Base-by-base conservation (phyloP, 2,113 vertebrate genomes). In the Saccopteryx bilineata region DNA sequence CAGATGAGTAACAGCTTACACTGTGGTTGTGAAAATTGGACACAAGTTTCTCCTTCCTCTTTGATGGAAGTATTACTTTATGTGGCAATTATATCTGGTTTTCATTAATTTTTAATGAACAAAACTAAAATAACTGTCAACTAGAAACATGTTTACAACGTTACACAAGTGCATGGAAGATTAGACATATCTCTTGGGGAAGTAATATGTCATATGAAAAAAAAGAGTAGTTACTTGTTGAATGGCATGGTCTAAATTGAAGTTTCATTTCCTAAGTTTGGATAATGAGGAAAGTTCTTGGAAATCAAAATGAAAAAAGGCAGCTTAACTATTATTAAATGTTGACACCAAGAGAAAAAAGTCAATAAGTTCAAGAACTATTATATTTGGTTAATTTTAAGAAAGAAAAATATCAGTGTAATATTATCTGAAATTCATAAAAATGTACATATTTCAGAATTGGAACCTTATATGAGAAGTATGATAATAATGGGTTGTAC, bases 201-300 rank as follows among this genome's bases (percentile, higher is more conserved):
- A n/a, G 48, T 60, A 13, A 0, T 10, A 14, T 23, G 54, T 18
- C 13, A 5, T 23, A 3, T 7, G 63, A 89, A 28, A 89, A 18
- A 33, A 65, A 74, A 79, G 50, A 92, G 24, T 52, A 17, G 9
- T 31, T 75, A 28, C n/a, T 78, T 63, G 28, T 66, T 28, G 2
- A 75, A 15, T 18, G 24, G 28, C n/a, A 46, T 39, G 48, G n/a
- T 84, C 87, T 88, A 60, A 68, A 91, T 87, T 94, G 92, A 89
- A 85, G 85, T 86, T 52, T 94, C 39, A 87, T 80, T 95, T 96
- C n/a, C 71, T 75, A 66, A 79, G 8, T 74, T 90, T 74, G 74
- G 52, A 60, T 80, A 69, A 75, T 15, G 52, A 94, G 28, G 39
- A 19, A 60, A 72, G 28, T 88, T 84, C 69, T 95, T 83, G 31